Conservation (phyloP, 2,113 vertebrate species). For the Odocoileus hemionus region DNA sequence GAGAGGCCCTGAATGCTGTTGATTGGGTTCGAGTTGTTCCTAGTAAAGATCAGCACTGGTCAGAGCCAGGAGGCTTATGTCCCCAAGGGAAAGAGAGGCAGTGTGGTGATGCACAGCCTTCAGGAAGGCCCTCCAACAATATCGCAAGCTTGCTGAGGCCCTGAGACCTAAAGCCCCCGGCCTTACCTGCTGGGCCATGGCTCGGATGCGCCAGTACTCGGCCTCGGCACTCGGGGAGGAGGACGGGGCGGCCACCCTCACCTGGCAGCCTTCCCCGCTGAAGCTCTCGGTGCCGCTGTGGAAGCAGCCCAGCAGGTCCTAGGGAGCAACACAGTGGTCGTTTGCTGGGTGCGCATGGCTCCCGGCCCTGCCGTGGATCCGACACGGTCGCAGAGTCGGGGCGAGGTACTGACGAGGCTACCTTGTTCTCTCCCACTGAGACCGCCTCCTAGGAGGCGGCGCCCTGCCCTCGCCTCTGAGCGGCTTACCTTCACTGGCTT, state of each 20-base stretch:
- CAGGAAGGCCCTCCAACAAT: neutral
- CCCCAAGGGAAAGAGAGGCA: neutral
- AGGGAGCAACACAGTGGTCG: slow-evolving; percentile 53
- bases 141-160: neutral
- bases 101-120: neutral
- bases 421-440: neutral
- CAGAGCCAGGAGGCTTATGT: neutral
- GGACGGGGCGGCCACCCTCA: slow-evolving; percentile 95
- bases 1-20: neutral
- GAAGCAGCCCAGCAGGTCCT: slow-evolving; percentile 97
- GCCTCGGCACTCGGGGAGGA: slow-evolving; percentile 93
- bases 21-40: neutral
- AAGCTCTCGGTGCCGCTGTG: slow-evolving; percentile 94
- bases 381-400: neutral
- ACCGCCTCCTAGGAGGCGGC: neutral
- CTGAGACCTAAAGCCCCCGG: neutral
- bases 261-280: slow-evolving; percentile 95
- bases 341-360: neutral
- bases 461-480: no score
- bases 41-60: neutral
- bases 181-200: slow-evolving; percentile 97
- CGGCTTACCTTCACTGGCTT: slow-evolving; percentile 94
- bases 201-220: slow-evolving; percentile 96
- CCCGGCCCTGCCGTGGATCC: neutral
- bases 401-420: neutral